Conservation (phyloP, 2,888 invertebrate genomes). For the Trachelus tabidus region DNA sequence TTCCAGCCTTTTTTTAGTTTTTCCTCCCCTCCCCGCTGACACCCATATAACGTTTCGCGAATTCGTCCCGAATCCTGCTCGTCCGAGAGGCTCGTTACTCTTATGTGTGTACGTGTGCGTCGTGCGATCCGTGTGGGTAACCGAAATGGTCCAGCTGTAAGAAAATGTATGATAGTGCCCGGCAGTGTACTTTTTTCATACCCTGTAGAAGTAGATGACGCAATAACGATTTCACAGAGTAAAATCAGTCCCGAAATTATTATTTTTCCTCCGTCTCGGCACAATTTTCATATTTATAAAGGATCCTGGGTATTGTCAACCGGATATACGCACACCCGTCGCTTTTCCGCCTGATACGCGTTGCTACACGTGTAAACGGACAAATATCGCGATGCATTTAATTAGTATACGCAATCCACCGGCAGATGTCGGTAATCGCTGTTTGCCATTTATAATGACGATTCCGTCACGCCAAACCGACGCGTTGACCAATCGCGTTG, state of each 20-base stretch:
- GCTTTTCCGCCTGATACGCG: conserved; percentile 4
- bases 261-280: neutral
- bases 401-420: neutral
- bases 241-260: neutral
- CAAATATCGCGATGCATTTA: neutral
- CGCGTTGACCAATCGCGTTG: neutral
- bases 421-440: conserved; percentile 3
- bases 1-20: conserved; percentile 4
- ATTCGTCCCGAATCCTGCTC: neutral
- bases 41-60: neutral
- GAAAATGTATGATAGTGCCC: neutral
- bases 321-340: neutral
- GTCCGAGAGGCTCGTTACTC: neutral
- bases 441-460: neutral
- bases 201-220: neutral
- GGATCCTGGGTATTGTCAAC: neutral
- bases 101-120: accelerated
- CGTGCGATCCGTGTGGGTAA: neutral
- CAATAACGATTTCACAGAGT: neutral
- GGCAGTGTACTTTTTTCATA: neutral
- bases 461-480: neutral
- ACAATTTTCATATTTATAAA: neutral
- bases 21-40: neutral
- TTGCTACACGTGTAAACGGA: neutral
- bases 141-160: neutral